phyloP scores from a whole-genome alignment of 2,113 vertebrate genomes.

The Tragelaphus strepsiceros region DNA sequence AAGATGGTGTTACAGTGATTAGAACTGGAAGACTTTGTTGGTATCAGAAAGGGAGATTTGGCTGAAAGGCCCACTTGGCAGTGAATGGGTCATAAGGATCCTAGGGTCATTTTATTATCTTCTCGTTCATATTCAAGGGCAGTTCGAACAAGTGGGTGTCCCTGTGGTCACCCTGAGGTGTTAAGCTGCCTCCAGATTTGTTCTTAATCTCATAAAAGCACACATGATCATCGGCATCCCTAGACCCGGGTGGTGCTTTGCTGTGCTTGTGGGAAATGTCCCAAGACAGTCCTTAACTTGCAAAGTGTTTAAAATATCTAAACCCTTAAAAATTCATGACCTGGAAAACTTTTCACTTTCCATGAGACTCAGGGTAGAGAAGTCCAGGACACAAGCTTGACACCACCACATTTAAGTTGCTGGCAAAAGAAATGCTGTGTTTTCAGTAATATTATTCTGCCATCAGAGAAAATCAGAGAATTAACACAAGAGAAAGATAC shows the following conservation, averaged over 20 bases:
- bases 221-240: slow-evolving; percentile 30
- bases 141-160: slow-evolving; percentile 45
- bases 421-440: background rate
- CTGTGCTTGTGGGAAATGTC: slow-evolving; percentile 34
- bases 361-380: slow-evolving; percentile 51
- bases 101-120: background rate
- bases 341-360: slow-evolving; percentile 43
- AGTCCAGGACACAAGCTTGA: background rate
- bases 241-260: background rate
- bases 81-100: background rate
- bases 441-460: slow-evolving; percentile 21
- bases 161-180: slow-evolving; percentile 56
- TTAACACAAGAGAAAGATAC: background rate
- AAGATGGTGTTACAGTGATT: slow-evolving; percentile 59
- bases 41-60: slow-evolving; percentile 46
- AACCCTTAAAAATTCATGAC: slow-evolving; percentile 19
- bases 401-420: background rate
- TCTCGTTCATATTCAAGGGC: slow-evolving; percentile 47
- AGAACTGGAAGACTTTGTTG: slow-evolving; percentile 31
- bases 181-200: slow-evolving; percentile 66
- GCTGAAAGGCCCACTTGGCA: slow-evolving; percentile 32
- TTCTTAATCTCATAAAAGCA: slow-evolving; percentile 65
- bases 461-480: slow-evolving; percentile 37
- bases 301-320: slow-evolving; percentile 12
- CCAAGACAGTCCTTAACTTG: background rate